These are phyloP conservation scores for Lamellibrachia columna DNA, from an alignment of 2,888 invertebrate species.

Conservation along the genomic window DNA sequence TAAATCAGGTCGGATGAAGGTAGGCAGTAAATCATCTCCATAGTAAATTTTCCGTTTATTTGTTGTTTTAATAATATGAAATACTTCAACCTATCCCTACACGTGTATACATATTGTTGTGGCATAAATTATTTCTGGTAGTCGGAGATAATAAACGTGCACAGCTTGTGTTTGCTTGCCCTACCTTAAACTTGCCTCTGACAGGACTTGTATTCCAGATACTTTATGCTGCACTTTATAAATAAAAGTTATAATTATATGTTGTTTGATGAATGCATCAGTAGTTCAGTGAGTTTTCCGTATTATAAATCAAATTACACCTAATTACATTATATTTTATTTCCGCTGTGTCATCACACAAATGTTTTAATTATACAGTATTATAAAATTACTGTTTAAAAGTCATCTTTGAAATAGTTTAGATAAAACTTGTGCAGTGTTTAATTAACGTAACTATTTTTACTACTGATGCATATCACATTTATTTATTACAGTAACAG, in stretches of 20 bases:
- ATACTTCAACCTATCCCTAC: not conserved
- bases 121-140: not conserved
- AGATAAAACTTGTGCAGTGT: not conserved
- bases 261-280: too few species aligned
- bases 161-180: too few species aligned
- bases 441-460: not conserved
- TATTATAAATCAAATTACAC: not conserved
- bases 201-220: too few species aligned
- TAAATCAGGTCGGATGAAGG: not conserved
- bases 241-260: too few species aligned
- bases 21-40: too few species aligned
- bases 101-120: not conserved
- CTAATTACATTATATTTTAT: not conserved
- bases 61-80: not conserved
- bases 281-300: too few species aligned
- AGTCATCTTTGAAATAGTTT: not conserved
- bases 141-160: not conserved
- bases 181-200: too few species aligned
- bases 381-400: not conserved
- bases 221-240: too few species aligned
- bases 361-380: not conserved
- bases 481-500: not conserved
- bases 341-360: not conserved
- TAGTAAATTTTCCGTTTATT: too few species aligned
- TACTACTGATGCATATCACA: not conserved